Conservation (phyloP, 1,140 invertebrate species). For the Philopotamus ludificatus region DNA sequence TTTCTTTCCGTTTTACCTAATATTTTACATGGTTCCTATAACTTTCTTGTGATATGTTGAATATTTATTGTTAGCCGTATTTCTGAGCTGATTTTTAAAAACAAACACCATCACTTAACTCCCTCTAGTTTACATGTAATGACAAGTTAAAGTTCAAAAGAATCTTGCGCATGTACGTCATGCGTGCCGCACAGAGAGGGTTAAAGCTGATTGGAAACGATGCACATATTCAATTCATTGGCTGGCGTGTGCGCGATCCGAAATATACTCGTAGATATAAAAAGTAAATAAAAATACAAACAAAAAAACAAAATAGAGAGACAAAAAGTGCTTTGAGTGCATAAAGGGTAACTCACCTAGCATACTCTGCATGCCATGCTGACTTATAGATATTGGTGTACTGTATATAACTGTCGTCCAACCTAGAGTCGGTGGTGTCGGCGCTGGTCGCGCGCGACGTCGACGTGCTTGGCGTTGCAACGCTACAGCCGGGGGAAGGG, state of each 20-base stretch:
- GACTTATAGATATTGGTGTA: slow-evolving; percentile 46
- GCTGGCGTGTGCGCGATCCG: not conserved
- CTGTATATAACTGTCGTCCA: slow-evolving; percentile 34
- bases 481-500: slow-evolving; percentile 24
- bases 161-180: too few relatives aligned
- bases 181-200: too few relatives aligned
- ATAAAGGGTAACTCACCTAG: slow-evolving; percentile 57
- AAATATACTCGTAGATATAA: not conserved
- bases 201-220: too few relatives aligned
- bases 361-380: slow-evolving; percentile 62
- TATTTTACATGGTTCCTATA: too few relatives aligned
- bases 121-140: too few relatives aligned
- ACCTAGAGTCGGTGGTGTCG: slow-evolving; percentile 50
- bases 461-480: slow-evolving; percentile 33
- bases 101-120: too few relatives aligned
- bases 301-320: not conserved
- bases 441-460: slow-evolving; percentile 43
- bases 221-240: too few relatives aligned
- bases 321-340: slow-evolving; percentile 28
- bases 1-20: too few relatives aligned
- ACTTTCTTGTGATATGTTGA: too few relatives aligned
- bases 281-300: not conserved
- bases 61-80: too few relatives aligned
- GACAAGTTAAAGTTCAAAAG: too few relatives aligned
- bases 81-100: too few relatives aligned